Conservation (phyloP, 2,888 invertebrate species). For the Lepidonotus clava region DNA sequence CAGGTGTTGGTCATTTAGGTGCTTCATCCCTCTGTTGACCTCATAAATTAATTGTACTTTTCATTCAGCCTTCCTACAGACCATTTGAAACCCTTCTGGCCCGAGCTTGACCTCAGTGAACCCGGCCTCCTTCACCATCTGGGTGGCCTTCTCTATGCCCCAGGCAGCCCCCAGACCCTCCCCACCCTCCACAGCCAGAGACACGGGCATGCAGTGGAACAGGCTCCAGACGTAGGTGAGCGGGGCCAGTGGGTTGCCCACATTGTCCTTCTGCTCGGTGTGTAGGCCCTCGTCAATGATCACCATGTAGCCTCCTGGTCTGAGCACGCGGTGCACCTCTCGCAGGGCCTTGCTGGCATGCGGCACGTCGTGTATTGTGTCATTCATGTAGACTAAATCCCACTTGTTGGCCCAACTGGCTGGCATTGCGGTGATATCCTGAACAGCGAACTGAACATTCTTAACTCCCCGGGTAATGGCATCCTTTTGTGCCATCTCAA, state of each 20-base stretch:
- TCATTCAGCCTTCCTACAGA: no score
- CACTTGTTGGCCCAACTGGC: neutral
- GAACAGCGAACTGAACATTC: conserved; percentile 17
- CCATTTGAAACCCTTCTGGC: no score
- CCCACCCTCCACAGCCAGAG: neutral
- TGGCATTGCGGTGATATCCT: conserved; percentile 43
- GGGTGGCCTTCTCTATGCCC: conserved; percentile 40
- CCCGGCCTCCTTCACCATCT: conserved; percentile 25
- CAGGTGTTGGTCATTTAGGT: no score
- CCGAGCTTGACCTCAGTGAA: conserved; percentile 20
- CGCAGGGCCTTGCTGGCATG: neutral
- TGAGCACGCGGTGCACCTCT: conserved; percentile 34
- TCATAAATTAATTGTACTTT: no score
- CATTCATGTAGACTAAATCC: conserved; percentile 33
- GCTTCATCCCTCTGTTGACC: no score
- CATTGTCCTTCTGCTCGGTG: neutral
- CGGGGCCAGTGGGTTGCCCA: neutral
- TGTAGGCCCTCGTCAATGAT: conserved; percentile 24
- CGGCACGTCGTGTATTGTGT: conserved; percentile 46
- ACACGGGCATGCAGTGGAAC: conserved; percentile 56
- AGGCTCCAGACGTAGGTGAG: conserved; percentile 21
- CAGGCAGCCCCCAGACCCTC: conserved; percentile 52
- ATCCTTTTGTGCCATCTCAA: neutral
- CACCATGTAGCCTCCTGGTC: neutral
- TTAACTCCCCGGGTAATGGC: neutral